Conservation (phyloP, 2,113 vertebrate species). For the Sinocyclocheilus anshuiensis region DNA sequence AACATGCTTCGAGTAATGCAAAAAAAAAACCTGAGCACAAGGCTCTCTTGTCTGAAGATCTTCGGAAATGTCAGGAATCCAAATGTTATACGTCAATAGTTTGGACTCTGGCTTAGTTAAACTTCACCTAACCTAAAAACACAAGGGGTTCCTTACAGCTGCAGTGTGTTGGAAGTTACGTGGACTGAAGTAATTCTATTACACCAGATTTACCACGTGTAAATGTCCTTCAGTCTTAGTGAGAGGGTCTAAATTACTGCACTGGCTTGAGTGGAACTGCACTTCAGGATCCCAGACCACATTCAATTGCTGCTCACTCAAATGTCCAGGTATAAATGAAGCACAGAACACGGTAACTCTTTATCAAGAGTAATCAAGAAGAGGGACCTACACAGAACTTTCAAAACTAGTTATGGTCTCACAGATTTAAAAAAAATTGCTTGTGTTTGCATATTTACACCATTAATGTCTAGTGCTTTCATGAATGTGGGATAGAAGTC, state of each 20-base stretch:
- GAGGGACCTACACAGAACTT: not conserved
- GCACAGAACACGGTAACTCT: not conserved
- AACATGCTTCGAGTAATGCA: not conserved
- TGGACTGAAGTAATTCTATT: not conserved
- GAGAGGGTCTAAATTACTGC: not conserved
- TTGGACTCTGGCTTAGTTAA: not conserved
- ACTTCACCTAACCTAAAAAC: not conserved
- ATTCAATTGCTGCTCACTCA: not conserved
- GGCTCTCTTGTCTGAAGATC: constrained; percentile 29
- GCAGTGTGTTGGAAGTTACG: not conserved
- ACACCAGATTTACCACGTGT: not conserved
- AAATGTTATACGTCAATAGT: not conserved
- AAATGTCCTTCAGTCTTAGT: not conserved
- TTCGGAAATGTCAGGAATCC: constrained; percentile 12
- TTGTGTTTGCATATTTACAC: not conserved
- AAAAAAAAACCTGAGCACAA: not conserved
- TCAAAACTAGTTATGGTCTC: not conserved
- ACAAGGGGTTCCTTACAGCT: constrained; percentile 22
- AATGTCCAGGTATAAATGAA: not conserved
- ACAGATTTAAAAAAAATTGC: not conserved
- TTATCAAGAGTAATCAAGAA: not conserved
- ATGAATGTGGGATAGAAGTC: not conserved
- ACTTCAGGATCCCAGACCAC: not conserved
- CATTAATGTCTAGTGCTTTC: not conserved
- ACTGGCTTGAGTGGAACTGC: not conserved